phyloP scores from a whole-genome alignment of 2,797 vertebrate genomes.

The Cygnus olor region DNA sequence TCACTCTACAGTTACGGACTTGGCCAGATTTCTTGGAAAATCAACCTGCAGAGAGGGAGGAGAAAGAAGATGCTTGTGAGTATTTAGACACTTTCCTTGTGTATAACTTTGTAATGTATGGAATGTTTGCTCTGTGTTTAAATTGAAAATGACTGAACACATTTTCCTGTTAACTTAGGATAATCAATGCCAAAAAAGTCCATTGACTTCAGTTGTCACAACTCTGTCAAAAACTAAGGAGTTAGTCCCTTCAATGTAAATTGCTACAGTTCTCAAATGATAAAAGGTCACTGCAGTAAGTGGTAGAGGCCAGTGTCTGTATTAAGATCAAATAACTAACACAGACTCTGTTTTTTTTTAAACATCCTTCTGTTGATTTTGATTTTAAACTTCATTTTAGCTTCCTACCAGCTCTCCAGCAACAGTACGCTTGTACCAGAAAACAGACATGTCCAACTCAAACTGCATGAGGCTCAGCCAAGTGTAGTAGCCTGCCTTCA shows the following conservation, averaged over 20 bases:
- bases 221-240: background rate
- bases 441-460: background rate
- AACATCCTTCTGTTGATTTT: background rate
- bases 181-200: background rate
- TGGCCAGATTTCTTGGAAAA: constrained; percentile 98
- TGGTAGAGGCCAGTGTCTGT: background rate
- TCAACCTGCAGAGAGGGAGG: constrained; percentile 88
- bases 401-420: background rate
- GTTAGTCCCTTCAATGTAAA: fast-evolving
- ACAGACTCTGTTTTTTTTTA: background rate
- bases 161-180: background rate
- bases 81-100: background rate
- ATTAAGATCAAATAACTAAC: background rate
- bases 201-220: fast-evolving
- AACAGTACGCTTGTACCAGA: background rate
- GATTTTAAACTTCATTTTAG: fast-evolving
- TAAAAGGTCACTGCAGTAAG: background rate
- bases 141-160: fast-evolving
- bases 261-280: fast-evolving
- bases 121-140: background rate
- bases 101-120: background rate
- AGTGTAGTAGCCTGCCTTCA: fast-evolving
- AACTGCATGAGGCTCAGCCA: background rate
- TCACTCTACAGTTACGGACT: constrained; percentile 98
- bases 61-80: constrained; percentile 70